Conservation (phyloP, 2,113 vertebrate genomes). For the Thalassoma bifasciatum region DNA sequence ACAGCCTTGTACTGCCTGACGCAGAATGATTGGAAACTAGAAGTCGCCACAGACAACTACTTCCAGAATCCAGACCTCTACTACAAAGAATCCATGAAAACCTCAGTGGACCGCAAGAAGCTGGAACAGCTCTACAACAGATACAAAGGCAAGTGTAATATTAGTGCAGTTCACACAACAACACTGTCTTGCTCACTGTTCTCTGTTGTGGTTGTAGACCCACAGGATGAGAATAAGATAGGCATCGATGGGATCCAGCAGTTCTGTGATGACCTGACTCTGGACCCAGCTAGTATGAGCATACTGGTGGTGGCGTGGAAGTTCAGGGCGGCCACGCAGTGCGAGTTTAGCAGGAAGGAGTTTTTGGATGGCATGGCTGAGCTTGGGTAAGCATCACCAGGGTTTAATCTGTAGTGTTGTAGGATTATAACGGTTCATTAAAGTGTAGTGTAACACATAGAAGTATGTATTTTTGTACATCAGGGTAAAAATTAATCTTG, state of each 20-base stretch:
- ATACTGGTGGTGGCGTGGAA: slow-evolving; percentile 96
- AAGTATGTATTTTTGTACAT: too few relatives aligned
- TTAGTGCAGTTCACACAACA: not conserved
- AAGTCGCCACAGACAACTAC: slow-evolving; percentile 93
- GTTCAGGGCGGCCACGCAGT: slow-evolving; percentile 95
- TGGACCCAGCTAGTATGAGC: slow-evolving; percentile 94
- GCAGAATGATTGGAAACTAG: slow-evolving; percentile 97
- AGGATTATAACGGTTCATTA: not conserved
- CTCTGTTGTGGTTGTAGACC: slow-evolving; percentile 80
- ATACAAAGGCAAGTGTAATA: slow-evolving; percentile 88
- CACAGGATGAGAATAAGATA: slow-evolving; percentile 98
- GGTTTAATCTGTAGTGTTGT: not conserved
- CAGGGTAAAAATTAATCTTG: not conserved
- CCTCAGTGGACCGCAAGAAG: slow-evolving; percentile 91
- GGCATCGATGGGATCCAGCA: slow-evolving; percentile 96
- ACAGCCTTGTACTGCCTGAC: slow-evolving; percentile 92
- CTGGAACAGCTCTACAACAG: slow-evolving; percentile 92
- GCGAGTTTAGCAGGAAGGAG: slow-evolving; percentile 97
- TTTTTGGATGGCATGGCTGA: slow-evolving; percentile 96
- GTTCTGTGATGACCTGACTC: slow-evolving; percentile 93
- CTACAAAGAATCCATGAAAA: slow-evolving; percentile 95
- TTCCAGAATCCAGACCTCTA: slow-evolving; percentile 92
- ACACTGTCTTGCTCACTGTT: not conserved
- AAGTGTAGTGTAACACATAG: not conserved
- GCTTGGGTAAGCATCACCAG: slow-evolving; percentile 87